phyloP scores from a whole-genome alignment of 2,797 vertebrate species.

The Thalassophryne amazonica region DNA sequence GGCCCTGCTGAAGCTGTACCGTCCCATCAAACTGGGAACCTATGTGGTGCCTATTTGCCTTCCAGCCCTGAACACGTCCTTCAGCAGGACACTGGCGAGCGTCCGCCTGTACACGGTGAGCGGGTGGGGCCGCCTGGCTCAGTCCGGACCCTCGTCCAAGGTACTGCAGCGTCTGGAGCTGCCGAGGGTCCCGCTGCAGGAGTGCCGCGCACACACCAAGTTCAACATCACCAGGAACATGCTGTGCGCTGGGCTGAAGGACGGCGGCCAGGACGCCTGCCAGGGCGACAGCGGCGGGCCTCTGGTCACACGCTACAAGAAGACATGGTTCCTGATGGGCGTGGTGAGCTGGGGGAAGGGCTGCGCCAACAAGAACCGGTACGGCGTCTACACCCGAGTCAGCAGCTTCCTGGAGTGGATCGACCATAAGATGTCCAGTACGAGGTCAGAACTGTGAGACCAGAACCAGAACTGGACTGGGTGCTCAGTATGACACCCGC shows the following conservation, averaged over 20 bases:
- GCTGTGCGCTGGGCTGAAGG: slow-evolving; percentile 87
- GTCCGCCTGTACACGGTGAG: slow-evolving; percentile 84
- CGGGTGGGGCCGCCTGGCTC: slow-evolving; percentile 88
- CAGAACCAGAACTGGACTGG: too few species aligned
- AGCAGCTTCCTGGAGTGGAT: slow-evolving; percentile 85
- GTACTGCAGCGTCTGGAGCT: slow-evolving; percentile 81
- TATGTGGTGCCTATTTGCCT: slow-evolving; percentile 85
- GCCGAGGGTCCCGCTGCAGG: slow-evolving; percentile 80
- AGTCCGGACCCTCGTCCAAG: slow-evolving; percentile 67
- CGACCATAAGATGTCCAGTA: slow-evolving; percentile 25
- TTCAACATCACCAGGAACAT: slow-evolving; percentile 87
- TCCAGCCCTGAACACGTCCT: slow-evolving; percentile 70
- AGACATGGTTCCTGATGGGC: slow-evolving; percentile 90
- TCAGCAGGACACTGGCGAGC: slow-evolving; percentile 69
- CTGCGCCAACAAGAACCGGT: slow-evolving; percentile 79
- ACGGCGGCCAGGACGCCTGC: slow-evolving; percentile 84
- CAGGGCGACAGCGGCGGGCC: slow-evolving; percentile 91
- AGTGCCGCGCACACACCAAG: slow-evolving; percentile 75
- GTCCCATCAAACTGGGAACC: slow-evolving; percentile 64
- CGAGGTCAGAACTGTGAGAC: too few species aligned
- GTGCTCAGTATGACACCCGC: too few species aligned
- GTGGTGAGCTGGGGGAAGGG: slow-evolving; percentile 94
- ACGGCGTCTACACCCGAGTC: slow-evolving; percentile 89
- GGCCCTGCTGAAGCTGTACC: slow-evolving; percentile 79
- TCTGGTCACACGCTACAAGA: slow-evolving; percentile 81